Conservation (phyloP, 2,888 invertebrate species). For the Periphyllus acericola region DNA sequence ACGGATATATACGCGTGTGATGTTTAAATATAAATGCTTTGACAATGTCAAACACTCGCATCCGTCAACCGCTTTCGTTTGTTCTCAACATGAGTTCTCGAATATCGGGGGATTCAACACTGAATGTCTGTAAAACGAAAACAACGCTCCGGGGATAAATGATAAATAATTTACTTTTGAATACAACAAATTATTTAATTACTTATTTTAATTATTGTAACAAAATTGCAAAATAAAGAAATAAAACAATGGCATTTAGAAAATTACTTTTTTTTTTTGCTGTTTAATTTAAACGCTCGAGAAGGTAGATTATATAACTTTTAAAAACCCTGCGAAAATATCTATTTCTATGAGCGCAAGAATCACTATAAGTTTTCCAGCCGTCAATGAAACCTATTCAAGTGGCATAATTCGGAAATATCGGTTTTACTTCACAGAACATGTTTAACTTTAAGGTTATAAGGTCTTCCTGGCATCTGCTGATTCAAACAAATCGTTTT, state of each 20-base stretch:
- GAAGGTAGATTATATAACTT: not conserved
- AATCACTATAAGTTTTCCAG: slow-evolving; percentile 33
- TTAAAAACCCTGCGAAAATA: not conserved
- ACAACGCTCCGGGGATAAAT: no score
- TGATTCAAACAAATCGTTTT: no score
- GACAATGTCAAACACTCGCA: not conserved
- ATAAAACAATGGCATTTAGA: not conserved
- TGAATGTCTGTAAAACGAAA: no score
- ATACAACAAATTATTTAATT: not conserved
- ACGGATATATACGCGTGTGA: not conserved
- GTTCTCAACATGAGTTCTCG: no score
- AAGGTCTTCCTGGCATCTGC: not conserved
- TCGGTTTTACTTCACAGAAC: not conserved
- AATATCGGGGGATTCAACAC: no score
- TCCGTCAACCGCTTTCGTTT: not conserved
- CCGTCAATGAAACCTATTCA: slow-evolving; percentile 16
- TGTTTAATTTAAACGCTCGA: not conserved
- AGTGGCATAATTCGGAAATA: slow-evolving; percentile 19
- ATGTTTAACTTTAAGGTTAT: not conserved
- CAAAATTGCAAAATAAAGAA: not conserved
- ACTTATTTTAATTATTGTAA: not conserved
- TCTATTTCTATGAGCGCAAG: not conserved
- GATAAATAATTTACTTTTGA: not conserved
- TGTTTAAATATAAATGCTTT: not conserved
- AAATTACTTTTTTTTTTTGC: not conserved